Percentiles rank a stretch among this genome's conserved stretches.
Evolutionary conservation across 2,797 vertebrate species (phyloP).

Genomic region (Astyanax mexicanus): DNA sequence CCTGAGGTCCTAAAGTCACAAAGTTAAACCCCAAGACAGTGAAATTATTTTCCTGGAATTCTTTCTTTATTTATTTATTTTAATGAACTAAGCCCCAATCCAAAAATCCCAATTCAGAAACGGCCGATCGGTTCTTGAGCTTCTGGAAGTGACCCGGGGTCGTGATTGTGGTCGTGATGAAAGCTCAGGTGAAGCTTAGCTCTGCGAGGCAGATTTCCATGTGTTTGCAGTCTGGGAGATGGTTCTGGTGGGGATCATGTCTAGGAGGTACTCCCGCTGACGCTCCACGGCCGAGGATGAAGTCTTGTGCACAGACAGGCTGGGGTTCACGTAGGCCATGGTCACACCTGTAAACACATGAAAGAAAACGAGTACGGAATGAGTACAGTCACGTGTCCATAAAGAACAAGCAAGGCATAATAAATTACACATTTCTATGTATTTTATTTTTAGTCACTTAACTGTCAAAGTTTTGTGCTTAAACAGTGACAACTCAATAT

Average conservation of each 20-base stretch:
- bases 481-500: too few species aligned
- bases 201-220: constrained; percentile 87
- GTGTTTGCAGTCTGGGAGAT: constrained; percentile 92
- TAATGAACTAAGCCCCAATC: too few species aligned
- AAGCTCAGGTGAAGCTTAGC: neutral
- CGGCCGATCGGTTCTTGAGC: constrained; percentile 1
- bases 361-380: neutral
- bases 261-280: constrained; percentile 96
- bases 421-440: neutral
- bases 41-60: constrained; percentile 32
- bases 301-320: constrained; percentile 89
- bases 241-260: constrained; percentile 96
- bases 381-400: neutral
- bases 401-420: neutral
- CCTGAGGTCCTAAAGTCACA: constrained; percentile 11
- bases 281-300: constrained; percentile 88
- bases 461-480: too few species aligned
- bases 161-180: constrained; percentile 1
- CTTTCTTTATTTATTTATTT: neutral
- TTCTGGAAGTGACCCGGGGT: constrained; percentile 60
- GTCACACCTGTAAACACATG: constrained; percentile 83
- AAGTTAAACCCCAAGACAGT: neutral
- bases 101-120: neutral
- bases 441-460: too few species aligned
- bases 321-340: constrained; percentile 91